Evolutionary conservation across 2,797 vertebrate species (phyloP).

Genomic region (Ambastaia sidthimunki): DNA sequence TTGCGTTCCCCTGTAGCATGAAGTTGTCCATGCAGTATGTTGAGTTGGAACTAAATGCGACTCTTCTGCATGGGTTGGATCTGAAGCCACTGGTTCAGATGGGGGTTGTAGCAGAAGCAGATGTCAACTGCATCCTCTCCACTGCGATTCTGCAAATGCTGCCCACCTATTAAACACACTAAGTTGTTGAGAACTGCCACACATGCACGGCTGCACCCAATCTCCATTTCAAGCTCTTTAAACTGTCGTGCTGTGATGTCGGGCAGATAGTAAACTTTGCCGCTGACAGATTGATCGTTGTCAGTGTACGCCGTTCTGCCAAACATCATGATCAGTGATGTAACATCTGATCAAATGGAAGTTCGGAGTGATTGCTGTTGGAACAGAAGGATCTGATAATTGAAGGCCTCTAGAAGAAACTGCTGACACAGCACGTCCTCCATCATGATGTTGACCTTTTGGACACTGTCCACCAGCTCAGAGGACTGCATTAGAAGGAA

Average conservation of each 20-base stretch:
- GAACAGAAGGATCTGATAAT: slow-evolving; percentile 96
- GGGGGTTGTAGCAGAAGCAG: slow-evolving; percentile 92
- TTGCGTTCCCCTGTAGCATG: slow-evolving; percentile 95
- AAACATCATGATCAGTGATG: slow-evolving; percentile 89
- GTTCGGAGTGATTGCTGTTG: slow-evolving; percentile 91
- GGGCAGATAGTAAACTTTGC: slow-evolving; percentile 86
- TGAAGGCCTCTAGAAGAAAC: slow-evolving; percentile 95
- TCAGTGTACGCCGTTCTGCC: slow-evolving; percentile 96
- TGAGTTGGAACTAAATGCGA: slow-evolving; percentile 96
- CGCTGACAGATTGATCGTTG: slow-evolving; percentile 90
- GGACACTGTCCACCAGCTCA: slow-evolving; percentile 94
- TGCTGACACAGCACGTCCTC: slow-evolving; percentile 91
- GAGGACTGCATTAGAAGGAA: slow-evolving; percentile 96
- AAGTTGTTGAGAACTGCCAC: slow-evolving; percentile 94
- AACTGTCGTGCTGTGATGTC: slow-evolving; percentile 85
- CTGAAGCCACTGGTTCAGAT: slow-evolving; percentile 91
- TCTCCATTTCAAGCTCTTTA: slow-evolving; percentile 92
- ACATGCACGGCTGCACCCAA: slow-evolving; percentile 91
- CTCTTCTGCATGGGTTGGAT: slow-evolving; percentile 93
- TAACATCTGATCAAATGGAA: slow-evolving; percentile 84
- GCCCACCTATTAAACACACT: slow-evolving; percentile 91
- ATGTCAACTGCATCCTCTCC: slow-evolving; percentile 91
- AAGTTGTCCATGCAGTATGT: slow-evolving; percentile 82
- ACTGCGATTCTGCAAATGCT: slow-evolving; percentile 94
- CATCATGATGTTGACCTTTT: slow-evolving; percentile 94